Conservation (phyloP, 2,888 invertebrate species). For the Dinocampus coccinellae region DNA sequence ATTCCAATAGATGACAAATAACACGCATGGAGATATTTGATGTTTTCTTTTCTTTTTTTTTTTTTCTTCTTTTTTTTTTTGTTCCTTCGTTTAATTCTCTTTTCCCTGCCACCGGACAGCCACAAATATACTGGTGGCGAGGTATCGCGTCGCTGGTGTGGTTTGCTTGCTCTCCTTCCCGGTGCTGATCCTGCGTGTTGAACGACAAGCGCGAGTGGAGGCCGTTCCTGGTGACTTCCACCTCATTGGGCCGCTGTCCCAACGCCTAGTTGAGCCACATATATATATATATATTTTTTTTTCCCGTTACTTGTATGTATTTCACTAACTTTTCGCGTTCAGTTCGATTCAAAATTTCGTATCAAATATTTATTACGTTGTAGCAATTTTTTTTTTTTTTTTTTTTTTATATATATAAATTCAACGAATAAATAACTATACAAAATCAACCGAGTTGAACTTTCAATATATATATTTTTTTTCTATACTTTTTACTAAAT, state of each 20-base stretch:
- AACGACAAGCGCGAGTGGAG: constrained; percentile 56
- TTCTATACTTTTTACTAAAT: too few relatives aligned
- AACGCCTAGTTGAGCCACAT: constrained; percentile 27
- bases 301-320: constrained; percentile 12
- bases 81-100: too few relatives aligned
- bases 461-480: too few relatives aligned
- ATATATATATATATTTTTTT: too few relatives aligned
- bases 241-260: constrained; percentile 19
- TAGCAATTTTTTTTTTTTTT: too few relatives aligned
- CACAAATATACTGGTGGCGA: constrained; percentile 53
- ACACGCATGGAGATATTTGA: constrained; percentile 39
- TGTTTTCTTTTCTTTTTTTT: not conserved
- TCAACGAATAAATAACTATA: too few relatives aligned
- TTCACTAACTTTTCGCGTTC: not conserved
- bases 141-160: constrained; percentile 39
- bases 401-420: too few relatives aligned
- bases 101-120: constrained; percentile 48
- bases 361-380: too few relatives aligned
- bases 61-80: constrained; percentile 29
- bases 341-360: not conserved
- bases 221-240: constrained; percentile 39
- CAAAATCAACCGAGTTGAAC: too few relatives aligned
- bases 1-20: not conserved
- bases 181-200: constrained; percentile 63
- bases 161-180: constrained; percentile 48